Base-by-base conservation (phyloP, 2,113 vertebrate genomes). In the Notarius lentiginosus region DNA sequence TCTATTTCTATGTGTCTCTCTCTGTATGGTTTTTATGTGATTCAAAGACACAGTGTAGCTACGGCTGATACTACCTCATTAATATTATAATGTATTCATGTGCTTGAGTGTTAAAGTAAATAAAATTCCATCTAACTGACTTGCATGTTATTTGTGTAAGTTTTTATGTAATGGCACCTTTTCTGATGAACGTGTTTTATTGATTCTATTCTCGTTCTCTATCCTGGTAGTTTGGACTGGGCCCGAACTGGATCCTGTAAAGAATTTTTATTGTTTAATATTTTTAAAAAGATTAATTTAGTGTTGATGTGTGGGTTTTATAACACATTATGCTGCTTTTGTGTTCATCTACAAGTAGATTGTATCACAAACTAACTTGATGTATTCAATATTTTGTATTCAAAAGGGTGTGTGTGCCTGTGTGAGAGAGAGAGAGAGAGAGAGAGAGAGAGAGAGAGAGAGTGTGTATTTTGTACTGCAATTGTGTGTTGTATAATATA, bases 401-500 rank as follows among this genome's bases (percentile, higher is more conserved):
- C 27, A 12, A 53, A 20, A 51, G 11, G 1, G 56, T 61, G 56
- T 18, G 30, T 22, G n/a, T 58, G n/a, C 61, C 7, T 80, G 17
- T 55, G 55, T 41, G 34, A n/a, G n/a, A n/a, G n/a, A n/a, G n/a
- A n/a, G 65, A 10, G 47, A 11, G 22, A 4, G 47, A 11, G 73
- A 24, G 72, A 51, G 20, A 24, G 72, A 47, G 66, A 27, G 66
- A 70, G 66, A 70, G 27, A 70, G 63, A 11, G 63, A 27, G 63
- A 12, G 47, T 1, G 47, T 1, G 73, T 9, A 82, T 72, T 70
- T 83, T 56, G 51, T 83, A 53, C 53, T 83, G 65, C 41, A 79
- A 79, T 34, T 58, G 47, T 83, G 61, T 83, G 18, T 49, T 53
- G 30, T 84, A 15, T 70, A 83, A 51, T 18, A 30, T 70, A 66